phyloP scores from a whole-genome alignment of 2,797 vertebrate genomes.

The Poeciliopsis infans region DNA sequence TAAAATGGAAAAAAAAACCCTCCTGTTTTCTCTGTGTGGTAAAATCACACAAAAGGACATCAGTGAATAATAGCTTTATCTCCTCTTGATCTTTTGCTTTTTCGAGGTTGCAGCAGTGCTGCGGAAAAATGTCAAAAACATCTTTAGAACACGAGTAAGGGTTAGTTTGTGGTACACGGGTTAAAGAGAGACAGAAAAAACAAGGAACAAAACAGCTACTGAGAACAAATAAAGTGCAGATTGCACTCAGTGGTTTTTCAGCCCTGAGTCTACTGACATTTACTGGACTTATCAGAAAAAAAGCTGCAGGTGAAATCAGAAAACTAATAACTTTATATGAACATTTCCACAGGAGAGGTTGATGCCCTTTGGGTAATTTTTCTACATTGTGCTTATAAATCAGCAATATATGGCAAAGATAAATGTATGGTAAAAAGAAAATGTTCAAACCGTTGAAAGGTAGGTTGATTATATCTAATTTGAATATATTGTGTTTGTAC shows the following conservation, averaged over 20 bases:
- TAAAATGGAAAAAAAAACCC: not conserved
- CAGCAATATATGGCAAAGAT: not conserved
- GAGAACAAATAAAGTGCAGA: constrained; percentile 32
- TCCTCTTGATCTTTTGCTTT: constrained; percentile 52
- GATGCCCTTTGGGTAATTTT: constrained; percentile 26
- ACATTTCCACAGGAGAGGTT: constrained; percentile 13
- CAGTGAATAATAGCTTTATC: constrained; percentile 43
- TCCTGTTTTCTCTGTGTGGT: constrained; percentile 11
- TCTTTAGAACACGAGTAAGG: constrained; percentile 43
- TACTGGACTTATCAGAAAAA: constrained; percentile 24
- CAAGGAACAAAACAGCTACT: constrained; percentile 23
- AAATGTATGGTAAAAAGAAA: not conserved
- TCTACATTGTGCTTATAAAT: constrained; percentile 12
- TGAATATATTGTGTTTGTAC: not conserved
- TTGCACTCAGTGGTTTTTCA: constrained; percentile 33
- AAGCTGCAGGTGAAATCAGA: constrained; percentile 28
- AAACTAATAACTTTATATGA: constrained; percentile 31
- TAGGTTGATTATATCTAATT: not conserved
- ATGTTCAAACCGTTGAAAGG: not conserved
- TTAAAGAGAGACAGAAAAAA: constrained; percentile 38
- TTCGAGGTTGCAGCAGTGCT: constrained; percentile 23
- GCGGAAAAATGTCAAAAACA: constrained; percentile 61
- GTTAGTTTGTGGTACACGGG: constrained; percentile 35
- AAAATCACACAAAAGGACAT: constrained; percentile 48
- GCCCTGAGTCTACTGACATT: constrained; percentile 59